Evolutionary conservation across 1,140 invertebrate genomes (phyloP), one percentile per base, ranked within the genome.

Genomic region (Rhopalosiphum maidis): DNA sequence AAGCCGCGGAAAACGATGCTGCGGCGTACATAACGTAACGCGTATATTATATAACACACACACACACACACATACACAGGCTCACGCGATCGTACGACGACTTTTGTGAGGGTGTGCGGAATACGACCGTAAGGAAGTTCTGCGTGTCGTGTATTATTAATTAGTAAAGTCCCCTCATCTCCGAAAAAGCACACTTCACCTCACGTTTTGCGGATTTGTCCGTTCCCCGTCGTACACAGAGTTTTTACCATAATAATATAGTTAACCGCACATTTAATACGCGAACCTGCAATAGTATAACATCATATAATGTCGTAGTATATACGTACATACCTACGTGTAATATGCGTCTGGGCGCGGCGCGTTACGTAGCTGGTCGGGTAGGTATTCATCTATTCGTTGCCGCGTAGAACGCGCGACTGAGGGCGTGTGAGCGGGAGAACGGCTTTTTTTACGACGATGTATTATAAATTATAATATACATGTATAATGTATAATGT

Each of bases 101-200:
- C 5, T 83, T 83, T 23, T 41, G 41, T 25, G 23, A 9, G 23
- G 41, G 37, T 41, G 83, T 48, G n/a, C 1, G 18, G 37, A 51
- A 30, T 21, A 46, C 30, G 86, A 35, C 25, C 30, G n/a, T 51
- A 54, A 54, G 87, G 15, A 89, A 89, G n/a, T 89, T 89, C 46
- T 37, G 46, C 87, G 87, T 54, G 46, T 54, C 48, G 87, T 89
- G 87, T 89, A 89, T 89, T 89, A 89, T 89, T 89, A 89, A 89
- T 89, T 89, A 89, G n/a, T 48, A 30, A 77, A 60, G 18, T 25
- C 87, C n/a, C n/a, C 2, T 21, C 21, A 46, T 9, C 8, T 1
- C 41, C 23, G 41, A 85, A 85, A 85, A 77, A 15, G 30, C 30
- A 77, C 60, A n/a, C n/a, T n/a, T 35, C 37, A 6, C 8, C 22